A percentile compares a stretch with the other conserved stretches of the same genome.
Conservation (phyloP, 2,888 invertebrate genomes). For the Electrophaes corylata region DNA sequence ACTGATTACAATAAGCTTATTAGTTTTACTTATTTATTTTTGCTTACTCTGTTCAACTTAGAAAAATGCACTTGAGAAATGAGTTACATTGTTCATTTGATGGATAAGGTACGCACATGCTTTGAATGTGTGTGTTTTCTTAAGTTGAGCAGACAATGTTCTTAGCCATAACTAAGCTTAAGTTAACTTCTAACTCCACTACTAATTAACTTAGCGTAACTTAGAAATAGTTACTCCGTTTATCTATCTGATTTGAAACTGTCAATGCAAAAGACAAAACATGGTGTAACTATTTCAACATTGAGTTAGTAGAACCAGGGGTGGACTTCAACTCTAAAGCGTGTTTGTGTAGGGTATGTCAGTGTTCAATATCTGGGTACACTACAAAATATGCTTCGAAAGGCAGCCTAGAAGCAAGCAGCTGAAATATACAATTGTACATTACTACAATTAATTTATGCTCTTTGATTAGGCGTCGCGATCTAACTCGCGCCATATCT, state of each 20-base stretch:
- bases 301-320: too few relatives aligned
- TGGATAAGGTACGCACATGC: too few relatives aligned
- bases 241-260: too few relatives aligned
- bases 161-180: neutral
- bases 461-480: neutral
- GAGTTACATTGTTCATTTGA: too few relatives aligned
- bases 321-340: neutral
- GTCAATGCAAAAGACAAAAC: too few relatives aligned
- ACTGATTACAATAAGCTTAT: constrained; percentile 43
- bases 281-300: too few relatives aligned
- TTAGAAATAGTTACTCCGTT: too few relatives aligned
- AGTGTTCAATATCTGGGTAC: neutral
- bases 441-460: neutral
- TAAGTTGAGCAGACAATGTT: neutral
- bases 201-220: too few relatives aligned
- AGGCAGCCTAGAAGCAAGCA: neutral
- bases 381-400: neutral
- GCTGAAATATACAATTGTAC: neutral
- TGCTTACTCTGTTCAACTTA: neutral
- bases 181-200: too few relatives aligned
- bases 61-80: too few relatives aligned
- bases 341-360: neutral
- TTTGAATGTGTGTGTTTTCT: neutral
- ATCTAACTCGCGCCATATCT: too few relatives aligned
- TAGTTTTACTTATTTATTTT: constrained; percentile 15